Base-by-base conservation (phyloP, 2,113 vertebrate genomes). In the Brachypteracias leptosomus region DNA sequence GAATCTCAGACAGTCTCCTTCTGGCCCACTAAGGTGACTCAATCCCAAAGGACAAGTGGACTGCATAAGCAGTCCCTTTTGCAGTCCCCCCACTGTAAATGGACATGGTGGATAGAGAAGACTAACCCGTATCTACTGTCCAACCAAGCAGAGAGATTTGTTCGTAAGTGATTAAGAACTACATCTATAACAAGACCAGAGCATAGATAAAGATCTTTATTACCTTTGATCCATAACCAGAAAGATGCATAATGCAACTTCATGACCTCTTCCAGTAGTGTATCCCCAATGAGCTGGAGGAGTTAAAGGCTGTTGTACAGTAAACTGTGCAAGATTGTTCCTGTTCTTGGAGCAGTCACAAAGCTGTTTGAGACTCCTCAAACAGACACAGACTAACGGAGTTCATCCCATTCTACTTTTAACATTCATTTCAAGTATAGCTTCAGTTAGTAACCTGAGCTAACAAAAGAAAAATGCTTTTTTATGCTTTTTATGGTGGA, bases 221-320 rank as follows among this genome's bases (percentile, higher is more conserved):
- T 40, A 18, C 21, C 38, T 65, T 26, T 42, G 35, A 79, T 40
- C 21, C 17, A 28, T 28, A 13, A 21, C 49, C 13, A 42, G 40
- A 49, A 66, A 28, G 22, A 26, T 13, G 20, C 40, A 26, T 3
- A 55, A 9, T 11, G 12, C 28, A 74, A 36, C 31, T 54, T 51
- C 33, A 35, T 0, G 1, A 54, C 36, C 25, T 51, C 40, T 57
- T 24, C 62, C 14, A 2, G 42, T 22, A 42, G 11, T 1, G 22
- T 28, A 67, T 38, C 6, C 20, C 21, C 31, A 73, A 2, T 0
- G 3, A 73, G 8, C 17, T 71, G 28, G 11, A 73, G 36, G 16
- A 82, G 26, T 52, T 85, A 40, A 59, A 57, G 14, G 42, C 51
- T 57, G 7, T 19, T 13, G 8, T 13, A 29, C 13, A 73, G n/a